phyloP scores from a whole-genome alignment of 2,888 invertebrate species.

The Hydroisotoma schaefferi region DNA sequence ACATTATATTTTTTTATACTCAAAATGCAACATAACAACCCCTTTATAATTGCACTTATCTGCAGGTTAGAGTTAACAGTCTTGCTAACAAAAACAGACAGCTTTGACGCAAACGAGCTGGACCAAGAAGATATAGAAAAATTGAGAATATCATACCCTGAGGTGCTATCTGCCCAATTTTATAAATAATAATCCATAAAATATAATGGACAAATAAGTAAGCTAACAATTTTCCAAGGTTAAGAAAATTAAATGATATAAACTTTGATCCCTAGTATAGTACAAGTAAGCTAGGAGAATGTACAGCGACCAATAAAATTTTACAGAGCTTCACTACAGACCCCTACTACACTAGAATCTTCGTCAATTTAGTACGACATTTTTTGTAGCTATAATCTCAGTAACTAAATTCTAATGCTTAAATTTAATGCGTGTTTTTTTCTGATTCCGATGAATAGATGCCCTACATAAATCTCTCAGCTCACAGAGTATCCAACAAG shows the following conservation, averaged over 20 bases:
- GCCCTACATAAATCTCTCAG: constrained; percentile 53
- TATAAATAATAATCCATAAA: no score
- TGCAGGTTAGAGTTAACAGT: constrained; percentile 40
- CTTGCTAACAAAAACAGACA: constrained; percentile 35
- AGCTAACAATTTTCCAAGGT: no score
- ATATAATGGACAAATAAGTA: no score
- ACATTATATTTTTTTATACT: no score
- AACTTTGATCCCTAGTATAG: constrained; percentile 30
- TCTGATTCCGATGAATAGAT: constrained; percentile 15
- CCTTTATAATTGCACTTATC: not conserved
- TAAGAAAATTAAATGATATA: no score
- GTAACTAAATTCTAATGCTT: not conserved
- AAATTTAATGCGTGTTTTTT: not conserved
- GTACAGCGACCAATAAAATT: constrained; percentile 30
- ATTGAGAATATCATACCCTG: constrained; percentile 40
- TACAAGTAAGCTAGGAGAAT: constrained; percentile 37
- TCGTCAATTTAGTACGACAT: constrained; percentile 35
- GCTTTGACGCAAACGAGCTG: constrained; percentile 35
- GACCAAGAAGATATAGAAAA: constrained; percentile 33
- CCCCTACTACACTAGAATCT: constrained; percentile 19
- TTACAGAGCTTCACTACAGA: constrained; percentile 36
- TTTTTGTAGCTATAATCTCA: not conserved
- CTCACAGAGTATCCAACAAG: constrained; percentile 51
- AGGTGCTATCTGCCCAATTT: constrained; percentile 29
- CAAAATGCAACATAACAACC: no score